Conservation (phyloP, 2,888 invertebrate genomes). For the Tromatobia lineatoria region DNA sequence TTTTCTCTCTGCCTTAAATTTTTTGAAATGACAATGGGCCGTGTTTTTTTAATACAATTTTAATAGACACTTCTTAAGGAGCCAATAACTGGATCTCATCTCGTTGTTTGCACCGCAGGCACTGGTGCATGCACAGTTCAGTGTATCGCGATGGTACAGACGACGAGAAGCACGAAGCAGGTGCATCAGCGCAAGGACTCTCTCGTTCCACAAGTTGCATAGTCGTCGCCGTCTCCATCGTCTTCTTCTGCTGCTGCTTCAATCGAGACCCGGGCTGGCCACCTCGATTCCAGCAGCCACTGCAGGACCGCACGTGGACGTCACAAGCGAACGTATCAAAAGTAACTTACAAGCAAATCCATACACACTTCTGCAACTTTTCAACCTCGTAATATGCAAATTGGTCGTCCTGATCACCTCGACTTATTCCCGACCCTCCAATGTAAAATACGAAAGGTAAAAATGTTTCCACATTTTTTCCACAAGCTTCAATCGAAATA, state of each 20-base stretch:
- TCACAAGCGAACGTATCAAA: constrained; percentile 10
- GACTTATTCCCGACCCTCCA: too few species aligned
- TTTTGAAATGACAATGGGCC: not conserved
- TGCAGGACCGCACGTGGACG: constrained; percentile 36
- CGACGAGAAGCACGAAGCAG: constrained; percentile 53
- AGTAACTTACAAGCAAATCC: not conserved
- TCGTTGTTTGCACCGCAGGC: constrained; percentile 16
- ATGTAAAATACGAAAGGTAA: too few species aligned
- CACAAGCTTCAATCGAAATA: too few species aligned
- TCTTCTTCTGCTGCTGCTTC: not conserved
- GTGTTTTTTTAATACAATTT: not conserved
- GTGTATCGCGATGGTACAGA: constrained; percentile 64
- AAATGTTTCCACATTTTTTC: too few species aligned
- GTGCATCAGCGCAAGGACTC: constrained; percentile 66
- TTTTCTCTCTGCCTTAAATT: not conserved
- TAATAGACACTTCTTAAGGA: constrained; percentile 2
- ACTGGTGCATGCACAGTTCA: constrained; percentile 41
- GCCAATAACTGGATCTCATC: constrained; percentile 43
- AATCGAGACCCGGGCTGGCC: constrained; percentile 20
- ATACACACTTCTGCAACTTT: too few species aligned
- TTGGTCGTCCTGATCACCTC: constrained; percentile 8
- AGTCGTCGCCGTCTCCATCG: constrained; percentile 21
- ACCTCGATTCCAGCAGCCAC: constrained; percentile 40
- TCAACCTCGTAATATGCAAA: not conserved
- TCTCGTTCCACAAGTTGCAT: constrained; percentile 38